Evolutionary conservation across 2,888 invertebrate species (phyloP).

Genomic region (Drosophila melanosoma): DNA sequence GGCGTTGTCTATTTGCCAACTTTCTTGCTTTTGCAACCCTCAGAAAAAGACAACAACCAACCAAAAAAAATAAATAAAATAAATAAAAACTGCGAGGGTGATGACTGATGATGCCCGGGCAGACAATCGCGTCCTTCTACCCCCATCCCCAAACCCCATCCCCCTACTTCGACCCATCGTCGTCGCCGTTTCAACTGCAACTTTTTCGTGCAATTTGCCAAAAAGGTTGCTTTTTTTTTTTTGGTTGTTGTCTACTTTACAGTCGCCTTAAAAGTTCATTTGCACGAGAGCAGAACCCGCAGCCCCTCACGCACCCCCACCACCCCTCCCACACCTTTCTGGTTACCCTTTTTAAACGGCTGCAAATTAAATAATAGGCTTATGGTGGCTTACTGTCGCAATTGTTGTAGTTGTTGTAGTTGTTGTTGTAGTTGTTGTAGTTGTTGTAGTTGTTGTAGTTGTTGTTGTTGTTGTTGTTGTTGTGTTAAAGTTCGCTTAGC

Average conservation of each 20-base stretch:
- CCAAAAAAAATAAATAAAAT: not conserved
- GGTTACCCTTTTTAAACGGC: conserved; percentile 11
- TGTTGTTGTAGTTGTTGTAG: conserved; percentile 25
- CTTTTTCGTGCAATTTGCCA: conserved; percentile 53
- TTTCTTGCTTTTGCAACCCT: conserved; percentile 71
- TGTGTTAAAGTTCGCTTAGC: conserved; percentile 63
- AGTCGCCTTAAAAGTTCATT: conserved; percentile 75
- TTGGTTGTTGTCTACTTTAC: conserved; percentile 69
- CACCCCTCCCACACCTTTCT: not conserved
- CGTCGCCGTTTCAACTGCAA: conserved; percentile 40
- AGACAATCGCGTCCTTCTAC: conserved; percentile 33
- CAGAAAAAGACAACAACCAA: conserved; percentile 33
- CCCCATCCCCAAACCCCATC: conserved; percentile 2
- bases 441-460: conserved; percentile 5
- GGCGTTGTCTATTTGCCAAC: conserved; percentile 54
- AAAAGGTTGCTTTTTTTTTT: conserved; percentile 34
- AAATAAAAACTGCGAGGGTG: conserved; percentile 68
- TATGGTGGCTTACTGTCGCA: conserved; percentile 77
- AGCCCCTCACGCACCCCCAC: not conserved
- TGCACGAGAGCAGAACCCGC: conserved; percentile 42
- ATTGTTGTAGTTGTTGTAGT: conserved; percentile 48
- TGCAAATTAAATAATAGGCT: conserved; percentile 80
- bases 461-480: conserved; percentile 7
- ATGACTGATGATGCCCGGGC: conserved; percentile 79
- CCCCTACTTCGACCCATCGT: not conserved